Conservation (phyloP, 2,113 vertebrate genomes). For the Myiagra hebetior region DNA sequence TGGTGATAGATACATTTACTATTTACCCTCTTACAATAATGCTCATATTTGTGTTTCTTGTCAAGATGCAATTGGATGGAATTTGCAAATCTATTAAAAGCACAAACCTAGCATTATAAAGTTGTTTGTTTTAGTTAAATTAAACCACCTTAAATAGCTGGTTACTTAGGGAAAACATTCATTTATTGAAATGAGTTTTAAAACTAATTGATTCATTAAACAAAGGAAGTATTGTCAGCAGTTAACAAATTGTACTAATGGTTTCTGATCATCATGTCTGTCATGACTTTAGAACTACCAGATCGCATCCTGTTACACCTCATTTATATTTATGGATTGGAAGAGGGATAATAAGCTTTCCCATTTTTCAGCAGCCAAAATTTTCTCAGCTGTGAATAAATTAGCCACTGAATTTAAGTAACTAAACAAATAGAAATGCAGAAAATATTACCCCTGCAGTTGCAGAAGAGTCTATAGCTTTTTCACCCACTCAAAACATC, state of each 20-base stretch:
- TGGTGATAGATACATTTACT: neutral
- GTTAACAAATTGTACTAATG: conserved; percentile 25
- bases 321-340: conserved; percentile 51
- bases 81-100: conserved; percentile 26
- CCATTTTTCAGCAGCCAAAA: conserved; percentile 4
- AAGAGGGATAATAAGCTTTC: conserved; percentile 8
- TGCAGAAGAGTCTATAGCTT: neutral
- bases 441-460: neutral
- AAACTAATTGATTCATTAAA: conserved; percentile 47
- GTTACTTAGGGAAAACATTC: conserved; percentile 17
- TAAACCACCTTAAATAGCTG: conserved; percentile 10
- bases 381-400: conserved; percentile 34
- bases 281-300: conserved; percentile 28
- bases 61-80: neutral
- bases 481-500: neutral
- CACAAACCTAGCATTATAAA: neutral
- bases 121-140: conserved; percentile 48
- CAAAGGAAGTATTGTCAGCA: neutral
- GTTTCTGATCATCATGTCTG: conserved; percentile 28
- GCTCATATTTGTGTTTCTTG: neutral
- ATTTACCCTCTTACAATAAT: neutral
- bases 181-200: conserved; percentile 15
- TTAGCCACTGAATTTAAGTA: conserved; percentile 4
- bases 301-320: conserved; percentile 23
- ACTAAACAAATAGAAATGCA: conserved; percentile 7